Base-by-base conservation (phyloP, 1,140 invertebrate genomes). In the Anastrepha ludens region DNA sequence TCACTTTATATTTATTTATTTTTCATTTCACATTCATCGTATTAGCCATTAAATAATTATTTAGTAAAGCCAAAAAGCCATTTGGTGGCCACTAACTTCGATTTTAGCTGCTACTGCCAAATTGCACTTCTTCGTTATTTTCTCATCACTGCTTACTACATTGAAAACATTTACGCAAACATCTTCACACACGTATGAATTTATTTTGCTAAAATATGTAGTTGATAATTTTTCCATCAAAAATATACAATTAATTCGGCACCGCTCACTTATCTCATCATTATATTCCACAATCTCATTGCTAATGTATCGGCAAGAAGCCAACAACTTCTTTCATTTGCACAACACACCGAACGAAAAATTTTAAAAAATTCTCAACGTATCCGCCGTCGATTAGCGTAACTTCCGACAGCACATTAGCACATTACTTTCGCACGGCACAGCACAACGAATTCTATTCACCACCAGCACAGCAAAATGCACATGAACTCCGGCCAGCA, bases 381-480 rank as follows among this genome's bases (percentile, higher is more conserved):
- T 2, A 81, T 55, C 50, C 17, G 47, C 50, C 17, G 47, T 55
- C n/a, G 47, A 20, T 8, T 11, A 11, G n/a, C 74, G 50, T 55
- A 9, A 29, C 47, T 58, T 81, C 47, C 74, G 50, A 8, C n/a
- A 29, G 7, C 74, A 81, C 44, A 13, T 17, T 17, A 29, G 7
- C 74, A 81, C 44, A 13, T 17, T 17, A 47, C 8, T 55, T 55
- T 81, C 74, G 74, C 74, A 29, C 17, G 11, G 47, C 74, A 81
- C 47, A 55, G 47, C 47, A 81, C 47, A 81, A 81, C 47, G 47
- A 81, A 81, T 20, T 81, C 74, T 81, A 81, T 81, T 81, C 74
- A 81, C 47, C 74, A 58, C 11, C 7, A 29, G 44, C n/a, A 11
- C 44, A 81, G 7, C 7, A 7, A 20, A 81, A 3, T 47, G 17